phyloP scores from a whole-genome alignment of 2,888 invertebrate species.

The Aleiodes testaceus region DNA sequence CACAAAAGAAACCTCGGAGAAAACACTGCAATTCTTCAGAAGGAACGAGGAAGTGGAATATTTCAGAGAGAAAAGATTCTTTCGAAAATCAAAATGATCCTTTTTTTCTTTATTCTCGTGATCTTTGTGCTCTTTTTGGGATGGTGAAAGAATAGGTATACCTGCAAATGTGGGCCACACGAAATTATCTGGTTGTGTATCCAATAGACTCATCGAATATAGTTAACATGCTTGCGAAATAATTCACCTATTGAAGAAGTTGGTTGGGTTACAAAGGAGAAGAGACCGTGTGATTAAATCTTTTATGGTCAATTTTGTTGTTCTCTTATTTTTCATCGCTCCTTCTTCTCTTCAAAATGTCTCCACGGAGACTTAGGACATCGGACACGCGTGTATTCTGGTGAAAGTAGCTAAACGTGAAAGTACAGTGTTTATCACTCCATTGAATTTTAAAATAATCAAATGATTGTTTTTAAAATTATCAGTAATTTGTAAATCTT shows the following conservation, averaged over 20 bases:
- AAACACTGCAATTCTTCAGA: no score
- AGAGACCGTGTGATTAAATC: not conserved
- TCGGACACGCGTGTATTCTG: conserved; percentile 30
- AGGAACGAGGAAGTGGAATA: no score
- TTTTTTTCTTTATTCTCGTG: no score
- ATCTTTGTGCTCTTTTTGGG: no score
- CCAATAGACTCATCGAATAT: not conserved
- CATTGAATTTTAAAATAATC: conserved; percentile 39
- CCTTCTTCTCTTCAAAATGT: not conserved
- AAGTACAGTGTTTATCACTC: conserved; percentile 44
- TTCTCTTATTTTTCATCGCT: not conserved
- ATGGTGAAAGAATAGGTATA: no score
- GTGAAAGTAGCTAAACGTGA: conserved; percentile 42
- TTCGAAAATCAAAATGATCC: no score
- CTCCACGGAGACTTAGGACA: conserved; percentile 34
- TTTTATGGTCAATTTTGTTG: conserved; percentile 6
- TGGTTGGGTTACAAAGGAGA: not conserved
- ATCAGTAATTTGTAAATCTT: conserved; percentile 31
- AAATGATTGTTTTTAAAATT: conserved; percentile 39
- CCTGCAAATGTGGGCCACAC: conserved; percentile 8
- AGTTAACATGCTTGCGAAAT: not conserved
- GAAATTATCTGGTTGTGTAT: not conserved
- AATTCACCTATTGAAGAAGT: not conserved
- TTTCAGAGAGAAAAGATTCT: no score
- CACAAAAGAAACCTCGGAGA: no score